Conservation (phyloP, 2,888 invertebrate species). For the Zaprionus obscuricornis region DNA sequence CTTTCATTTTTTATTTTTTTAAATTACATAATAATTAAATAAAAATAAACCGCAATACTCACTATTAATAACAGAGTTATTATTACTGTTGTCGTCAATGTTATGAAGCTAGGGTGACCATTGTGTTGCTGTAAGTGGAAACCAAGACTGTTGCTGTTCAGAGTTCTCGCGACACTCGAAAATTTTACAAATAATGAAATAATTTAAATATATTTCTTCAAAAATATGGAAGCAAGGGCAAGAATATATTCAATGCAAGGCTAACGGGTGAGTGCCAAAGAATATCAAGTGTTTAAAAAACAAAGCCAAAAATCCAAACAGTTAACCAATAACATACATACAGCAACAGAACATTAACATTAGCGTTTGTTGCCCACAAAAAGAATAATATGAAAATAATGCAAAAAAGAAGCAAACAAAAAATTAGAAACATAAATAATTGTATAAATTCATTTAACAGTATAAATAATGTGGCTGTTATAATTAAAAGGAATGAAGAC, state of each 20-base stretch:
- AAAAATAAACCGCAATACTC: too few species aligned
- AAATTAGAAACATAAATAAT: constrained; percentile 29
- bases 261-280: constrained; percentile 27
- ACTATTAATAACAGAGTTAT: too few species aligned
- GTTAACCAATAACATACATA: constrained; percentile 4
- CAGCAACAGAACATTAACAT: constrained; percentile 49
- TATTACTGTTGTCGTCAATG: too few species aligned
- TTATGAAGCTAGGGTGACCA: too few species aligned
- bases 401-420: constrained; percentile 15
- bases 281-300: background rate
- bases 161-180: constrained; percentile 43
- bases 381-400: constrained; percentile 26
- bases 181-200: constrained; percentile 41
- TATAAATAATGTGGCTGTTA: background rate
- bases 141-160: constrained; percentile 31
- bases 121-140: constrained; percentile 11
- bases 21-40: too few species aligned
- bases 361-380: constrained; percentile 18
- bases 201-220: constrained; percentile 7
- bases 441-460: background rate
- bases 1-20: too few species aligned
- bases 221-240: constrained; percentile 7
- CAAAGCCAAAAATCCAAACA: background rate
- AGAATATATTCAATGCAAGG: constrained; percentile 11
- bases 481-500: background rate